These are phyloP conservation scores for Scatophagus argus DNA, from an alignment of 2,113 vertebrate species.

Conservation along the genomic window DNA sequence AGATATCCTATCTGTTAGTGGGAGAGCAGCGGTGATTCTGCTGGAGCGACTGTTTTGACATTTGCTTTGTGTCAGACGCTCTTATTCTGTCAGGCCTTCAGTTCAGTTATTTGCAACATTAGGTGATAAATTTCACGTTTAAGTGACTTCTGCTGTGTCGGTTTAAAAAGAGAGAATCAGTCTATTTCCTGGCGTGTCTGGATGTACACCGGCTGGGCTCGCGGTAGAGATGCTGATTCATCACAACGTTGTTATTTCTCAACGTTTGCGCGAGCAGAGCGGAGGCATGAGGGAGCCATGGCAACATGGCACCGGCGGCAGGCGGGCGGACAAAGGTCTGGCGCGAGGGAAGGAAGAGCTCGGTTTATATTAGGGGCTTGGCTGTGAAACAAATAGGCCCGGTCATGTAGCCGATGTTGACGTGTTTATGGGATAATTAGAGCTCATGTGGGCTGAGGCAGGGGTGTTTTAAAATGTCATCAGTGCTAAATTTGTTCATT, in stretches of 20 bases:
- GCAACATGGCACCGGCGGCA: conserved; percentile 80
- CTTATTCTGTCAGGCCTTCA: conserved; percentile 32
- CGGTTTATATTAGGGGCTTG: conserved; percentile 4
- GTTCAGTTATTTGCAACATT: neutral
- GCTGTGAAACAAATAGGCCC: conserved; percentile 21
- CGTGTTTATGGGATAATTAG: conserved; percentile 19
- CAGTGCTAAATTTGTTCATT: neutral
- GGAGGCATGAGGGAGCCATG: conserved; percentile 79
- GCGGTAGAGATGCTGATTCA: conserved; percentile 81
- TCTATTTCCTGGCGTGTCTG: conserved; percentile 31
- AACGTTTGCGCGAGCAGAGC: conserved; percentile 70
- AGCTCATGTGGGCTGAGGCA: conserved; percentile 20
- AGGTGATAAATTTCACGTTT: neutral
- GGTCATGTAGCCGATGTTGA: conserved; percentile 12
- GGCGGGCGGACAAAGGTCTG: conserved; percentile 79
- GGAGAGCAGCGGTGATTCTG: conserved; percentile 8
- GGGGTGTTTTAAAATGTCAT: conserved; percentile 13
- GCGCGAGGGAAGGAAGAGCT: conserved; percentile 49
- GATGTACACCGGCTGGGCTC: conserved; percentile 40
- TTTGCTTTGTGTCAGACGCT: conserved; percentile 73
- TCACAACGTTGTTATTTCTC: conserved; percentile 76
- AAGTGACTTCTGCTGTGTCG: conserved; percentile 1
- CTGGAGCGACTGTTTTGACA: conserved; percentile 55
- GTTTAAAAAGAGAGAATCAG: neutral
- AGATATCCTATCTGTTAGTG: neutral